phyloP scores from a whole-genome alignment of 2,888 invertebrate species.

The Torymus texanus region DNA sequence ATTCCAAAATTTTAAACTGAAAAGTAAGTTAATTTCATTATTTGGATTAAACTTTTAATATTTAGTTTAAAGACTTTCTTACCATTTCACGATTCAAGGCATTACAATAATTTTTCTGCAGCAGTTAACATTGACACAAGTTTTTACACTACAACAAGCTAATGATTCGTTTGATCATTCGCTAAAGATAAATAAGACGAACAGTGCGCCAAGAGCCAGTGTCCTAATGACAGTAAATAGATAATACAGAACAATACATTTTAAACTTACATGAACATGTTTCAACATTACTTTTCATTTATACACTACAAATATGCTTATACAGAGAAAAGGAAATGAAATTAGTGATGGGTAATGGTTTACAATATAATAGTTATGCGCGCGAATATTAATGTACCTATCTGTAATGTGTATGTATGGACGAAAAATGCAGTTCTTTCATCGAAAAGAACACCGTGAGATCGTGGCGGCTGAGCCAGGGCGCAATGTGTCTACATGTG shows the following conservation, averaged over 20 bases:
- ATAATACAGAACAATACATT: background rate
- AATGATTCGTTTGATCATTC: background rate
- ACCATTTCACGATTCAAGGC: constrained; percentile 2
- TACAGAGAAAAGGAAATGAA: background rate
- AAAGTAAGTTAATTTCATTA: too few relatives aligned
- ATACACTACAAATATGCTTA: too few relatives aligned
- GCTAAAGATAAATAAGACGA: constrained; percentile 12
- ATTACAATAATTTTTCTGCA: constrained; percentile 7
- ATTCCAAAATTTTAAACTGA: too few relatives aligned
- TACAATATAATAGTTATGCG: background rate
- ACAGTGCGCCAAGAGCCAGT: background rate
- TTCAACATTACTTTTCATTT: too few relatives aligned
- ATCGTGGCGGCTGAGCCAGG: background rate
- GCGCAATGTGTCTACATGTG: background rate
- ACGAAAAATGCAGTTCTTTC: background rate
- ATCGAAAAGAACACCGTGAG: background rate
- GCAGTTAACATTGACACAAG: constrained; percentile 12
- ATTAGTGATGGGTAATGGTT: background rate
- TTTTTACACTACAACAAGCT: background rate
- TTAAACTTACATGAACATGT: background rate
- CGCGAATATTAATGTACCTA: background rate
- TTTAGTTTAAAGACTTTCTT: background rate
- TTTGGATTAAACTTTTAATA: too few relatives aligned
- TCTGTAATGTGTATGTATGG: background rate
- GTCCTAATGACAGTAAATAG: background rate